These are phyloP conservation scores for Lamproptera curius DNA, from an alignment of 2,888 invertebrate species.

Conservation along the genomic window DNA sequence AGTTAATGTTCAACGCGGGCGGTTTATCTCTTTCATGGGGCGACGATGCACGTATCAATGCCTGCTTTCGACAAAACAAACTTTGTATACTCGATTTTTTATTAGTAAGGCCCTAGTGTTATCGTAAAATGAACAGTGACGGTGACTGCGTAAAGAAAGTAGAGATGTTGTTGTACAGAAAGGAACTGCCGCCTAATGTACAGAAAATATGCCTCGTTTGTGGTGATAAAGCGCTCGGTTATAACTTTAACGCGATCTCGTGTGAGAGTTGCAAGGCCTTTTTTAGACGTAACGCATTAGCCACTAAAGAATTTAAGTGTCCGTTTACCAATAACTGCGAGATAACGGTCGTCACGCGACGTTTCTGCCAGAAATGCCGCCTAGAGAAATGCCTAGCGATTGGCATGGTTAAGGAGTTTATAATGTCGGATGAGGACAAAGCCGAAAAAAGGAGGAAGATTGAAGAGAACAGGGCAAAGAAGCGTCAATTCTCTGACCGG, in stretches of 20 bases:
- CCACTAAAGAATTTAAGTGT: constrained; percentile 94
- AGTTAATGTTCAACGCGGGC: constrained; percentile 19
- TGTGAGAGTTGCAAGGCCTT: constrained; percentile 99
- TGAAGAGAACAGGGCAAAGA: constrained; percentile 89
- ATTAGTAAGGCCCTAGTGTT: constrained; percentile 28
- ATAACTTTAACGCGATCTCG: constrained; percentile 96
- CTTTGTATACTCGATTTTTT: constrained; percentile 31
- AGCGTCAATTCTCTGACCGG: constrained; percentile 67
- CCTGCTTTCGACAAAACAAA: constrained; percentile 23
- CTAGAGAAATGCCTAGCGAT: constrained; percentile 94
- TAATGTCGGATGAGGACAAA: constrained; percentile 97
- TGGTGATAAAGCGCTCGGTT: constrained; percentile 95
- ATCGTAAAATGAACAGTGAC: constrained; percentile 57
- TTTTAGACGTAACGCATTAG: constrained; percentile 94
- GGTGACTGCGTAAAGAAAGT: constrained; percentile 43
- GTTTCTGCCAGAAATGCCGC: constrained; percentile 98
- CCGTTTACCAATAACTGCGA: constrained; percentile 95
- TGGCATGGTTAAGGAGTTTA: constrained; percentile 98
- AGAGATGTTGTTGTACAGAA: constrained; percentile 48
- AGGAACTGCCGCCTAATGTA: constrained; percentile 50
- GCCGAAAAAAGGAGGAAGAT: constrained; percentile 92
- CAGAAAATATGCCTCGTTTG: constrained; percentile 94
- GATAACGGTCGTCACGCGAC: constrained; percentile 92
- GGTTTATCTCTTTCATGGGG: constrained; percentile 31
- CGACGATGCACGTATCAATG: constrained; percentile 23